Conservation (phyloP, 1,140 invertebrate genomes). For the Drosophila ironensis region DNA sequence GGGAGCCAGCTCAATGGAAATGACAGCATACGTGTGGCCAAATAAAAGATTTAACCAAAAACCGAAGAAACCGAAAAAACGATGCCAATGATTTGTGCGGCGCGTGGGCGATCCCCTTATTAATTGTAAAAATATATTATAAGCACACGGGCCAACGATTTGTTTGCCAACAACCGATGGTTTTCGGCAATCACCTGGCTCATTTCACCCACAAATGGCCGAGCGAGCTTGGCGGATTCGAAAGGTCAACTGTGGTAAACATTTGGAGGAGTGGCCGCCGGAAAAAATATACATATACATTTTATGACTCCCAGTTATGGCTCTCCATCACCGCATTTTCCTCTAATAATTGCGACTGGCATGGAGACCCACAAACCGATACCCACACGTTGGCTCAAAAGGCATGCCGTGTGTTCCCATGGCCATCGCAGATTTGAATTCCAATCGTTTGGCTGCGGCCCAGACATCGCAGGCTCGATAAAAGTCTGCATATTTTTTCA, state of each 20-base stretch:
- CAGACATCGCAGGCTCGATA: conserved; percentile 1
- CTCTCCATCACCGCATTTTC: background rate
- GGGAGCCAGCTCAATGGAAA: conserved; percentile 45
- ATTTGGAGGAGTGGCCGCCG: conserved; percentile 41
- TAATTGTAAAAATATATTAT: conserved; percentile 53
- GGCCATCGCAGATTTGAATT: conserved; percentile 45
- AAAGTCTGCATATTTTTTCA: background rate
- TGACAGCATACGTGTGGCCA: conserved; percentile 74
- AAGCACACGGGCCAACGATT: conserved; percentile 5
- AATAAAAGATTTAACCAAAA: conserved; percentile 23
- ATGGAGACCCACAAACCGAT: conserved; percentile 35
- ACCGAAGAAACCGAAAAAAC: conserved; percentile 13
- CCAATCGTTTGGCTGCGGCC: conserved; percentile 4
- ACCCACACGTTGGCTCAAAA: conserved; percentile 28
- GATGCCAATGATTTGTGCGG: conserved; percentile 34
- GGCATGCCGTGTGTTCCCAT: conserved; percentile 35
- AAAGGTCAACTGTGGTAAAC: conserved; percentile 60
- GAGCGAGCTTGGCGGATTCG: conserved; percentile 27
- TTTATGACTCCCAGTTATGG: conserved; percentile 39
- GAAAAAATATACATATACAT: conserved; percentile 24
- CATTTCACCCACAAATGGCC: conserved; percentile 42
- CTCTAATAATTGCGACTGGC: conserved; percentile 37
- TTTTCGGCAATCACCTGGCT: conserved; percentile 38
- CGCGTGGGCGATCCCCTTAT: conserved; percentile 61
- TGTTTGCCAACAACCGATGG: conserved; percentile 26